These are phyloP conservation scores for Zapornia atra DNA, from an alignment of 2,113 vertebrate species.

Conservation along the genomic window DNA sequence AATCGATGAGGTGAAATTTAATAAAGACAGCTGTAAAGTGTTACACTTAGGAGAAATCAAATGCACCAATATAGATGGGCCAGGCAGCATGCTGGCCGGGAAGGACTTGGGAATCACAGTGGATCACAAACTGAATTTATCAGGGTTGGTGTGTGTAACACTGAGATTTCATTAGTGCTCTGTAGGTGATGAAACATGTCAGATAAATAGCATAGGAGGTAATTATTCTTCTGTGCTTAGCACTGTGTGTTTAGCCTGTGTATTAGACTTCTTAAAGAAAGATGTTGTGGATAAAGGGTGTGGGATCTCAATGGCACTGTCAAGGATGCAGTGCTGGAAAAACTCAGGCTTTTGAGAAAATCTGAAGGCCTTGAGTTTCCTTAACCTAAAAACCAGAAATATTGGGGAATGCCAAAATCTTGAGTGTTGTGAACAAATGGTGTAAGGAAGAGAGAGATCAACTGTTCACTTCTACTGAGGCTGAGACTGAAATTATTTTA, in stretches of 20 bases:
- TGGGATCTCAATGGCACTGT: not conserved
- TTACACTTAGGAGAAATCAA: conserved; percentile 51
- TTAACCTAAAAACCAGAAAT: not conserved
- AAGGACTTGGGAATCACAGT: not conserved
- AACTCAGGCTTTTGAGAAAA: not conserved
- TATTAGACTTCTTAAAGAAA: not conserved
- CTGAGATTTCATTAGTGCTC: not conserved
- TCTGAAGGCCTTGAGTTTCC: not conserved
- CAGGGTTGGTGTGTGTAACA: not conserved
- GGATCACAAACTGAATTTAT: not conserved
- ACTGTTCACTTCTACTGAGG: not conserved
- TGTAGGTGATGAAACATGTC: not conserved
- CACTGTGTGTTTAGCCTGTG: not conserved
- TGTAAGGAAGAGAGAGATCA: not conserved
- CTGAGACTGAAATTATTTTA: not conserved
- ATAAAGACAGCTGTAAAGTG: conserved; percentile 29
- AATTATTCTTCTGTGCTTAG: not conserved
- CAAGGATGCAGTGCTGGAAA: not conserved
- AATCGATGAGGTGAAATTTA: conserved; percentile 55
- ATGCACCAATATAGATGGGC: not conserved
- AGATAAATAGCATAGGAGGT: not conserved
- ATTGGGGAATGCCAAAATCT: not conserved
- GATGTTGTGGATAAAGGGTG: not conserved
- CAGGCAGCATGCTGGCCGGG: not conserved
- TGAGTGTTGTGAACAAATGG: not conserved